Percentiles rank a stretch among this genome's conserved stretches.
phyloP scores from a whole-genome alignment of 2,113 vertebrate species.

The Phoxinus phoxinus region DNA sequence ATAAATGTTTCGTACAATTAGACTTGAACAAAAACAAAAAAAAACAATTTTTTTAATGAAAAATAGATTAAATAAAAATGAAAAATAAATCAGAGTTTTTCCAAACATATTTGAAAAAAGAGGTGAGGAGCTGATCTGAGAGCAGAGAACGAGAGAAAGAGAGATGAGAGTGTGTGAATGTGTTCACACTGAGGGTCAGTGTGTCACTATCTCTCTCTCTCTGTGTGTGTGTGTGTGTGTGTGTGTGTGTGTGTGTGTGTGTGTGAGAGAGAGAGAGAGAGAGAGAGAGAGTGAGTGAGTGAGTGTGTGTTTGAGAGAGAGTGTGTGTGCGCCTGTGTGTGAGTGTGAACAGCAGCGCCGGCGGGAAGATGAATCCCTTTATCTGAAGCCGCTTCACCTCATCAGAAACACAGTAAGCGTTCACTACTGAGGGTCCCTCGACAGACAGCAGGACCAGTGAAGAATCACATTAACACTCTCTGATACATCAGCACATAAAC shows the following conservation, averaged over 20 bases:
- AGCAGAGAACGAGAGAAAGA: background rate
- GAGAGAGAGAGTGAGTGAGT: background rate
- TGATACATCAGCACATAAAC: background rate
- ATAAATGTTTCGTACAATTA: background rate
- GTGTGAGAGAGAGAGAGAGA: background rate
- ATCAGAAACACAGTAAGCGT: slow-evolving; percentile 57
- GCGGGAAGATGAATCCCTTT: slow-evolving; percentile 70
- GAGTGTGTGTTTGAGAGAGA: slow-evolving; percentile 34
- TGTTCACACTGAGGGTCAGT: background rate
- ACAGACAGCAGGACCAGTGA: background rate
- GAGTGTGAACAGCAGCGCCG: slow-evolving; percentile 50
- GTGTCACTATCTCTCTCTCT: slow-evolving; percentile 18
- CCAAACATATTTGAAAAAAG: background rate
- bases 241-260: slow-evolving; percentile 28
- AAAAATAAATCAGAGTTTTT: too few relatives aligned
- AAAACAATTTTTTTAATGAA: background rate
- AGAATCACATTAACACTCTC: background rate
- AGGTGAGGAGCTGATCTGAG: background rate
- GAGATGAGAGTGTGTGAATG: slow-evolving; percentile 28
- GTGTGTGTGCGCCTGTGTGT: slow-evolving; percentile 17
- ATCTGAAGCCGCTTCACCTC: slow-evolving; percentile 68
- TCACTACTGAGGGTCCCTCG: slow-evolving; percentile 1
- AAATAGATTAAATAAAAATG: background rate
- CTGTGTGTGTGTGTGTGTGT: slow-evolving; percentile 24
- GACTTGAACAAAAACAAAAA: background rate